Evolutionary conservation across 2,797 vertebrate genomes (phyloP).

Genomic region (Neomorphus geoffroyi): DNA sequence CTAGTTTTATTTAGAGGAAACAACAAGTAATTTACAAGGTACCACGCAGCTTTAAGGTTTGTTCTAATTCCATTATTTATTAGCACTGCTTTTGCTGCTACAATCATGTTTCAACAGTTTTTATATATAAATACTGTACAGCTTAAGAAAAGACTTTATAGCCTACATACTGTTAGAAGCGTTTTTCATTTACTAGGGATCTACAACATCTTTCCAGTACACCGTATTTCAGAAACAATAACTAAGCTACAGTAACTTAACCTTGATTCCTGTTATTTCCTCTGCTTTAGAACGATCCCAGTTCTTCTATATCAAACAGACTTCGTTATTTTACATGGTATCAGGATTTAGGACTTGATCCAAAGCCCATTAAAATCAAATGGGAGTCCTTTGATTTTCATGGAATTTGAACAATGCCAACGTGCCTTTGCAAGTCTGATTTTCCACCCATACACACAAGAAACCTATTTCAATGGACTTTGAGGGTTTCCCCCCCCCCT

Average conservation of each 20-base stretch:
- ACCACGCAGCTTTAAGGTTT: neutral
- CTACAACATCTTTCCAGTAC: neutral
- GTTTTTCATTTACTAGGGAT: neutral
- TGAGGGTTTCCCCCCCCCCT: neutral
- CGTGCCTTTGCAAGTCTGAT: neutral
- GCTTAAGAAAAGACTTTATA: neutral
- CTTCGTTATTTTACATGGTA: neutral
- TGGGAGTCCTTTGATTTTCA: neutral
- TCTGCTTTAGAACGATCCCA: neutral
- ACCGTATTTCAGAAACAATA: neutral
- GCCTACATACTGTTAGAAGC: neutral
- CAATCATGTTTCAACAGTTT: neutral
- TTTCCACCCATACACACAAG: conserved; percentile 37
- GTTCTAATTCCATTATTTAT: neutral
- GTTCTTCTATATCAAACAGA: neutral
- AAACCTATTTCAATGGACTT: conserved; percentile 52
- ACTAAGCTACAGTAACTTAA: neutral
- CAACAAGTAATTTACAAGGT: neutral
- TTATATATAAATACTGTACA: neutral
- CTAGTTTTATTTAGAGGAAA: neutral
- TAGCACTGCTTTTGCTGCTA: neutral
- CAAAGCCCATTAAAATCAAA: conserved; percentile 43
- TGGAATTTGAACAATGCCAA: neutral
- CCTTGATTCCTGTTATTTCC: conserved; percentile 37
- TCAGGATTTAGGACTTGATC: neutral